These are phyloP conservation scores for Caenorhabditis japonica DNA, from an alignment of 2,888 invertebrate genomes.

Conservation along the genomic window DNA sequence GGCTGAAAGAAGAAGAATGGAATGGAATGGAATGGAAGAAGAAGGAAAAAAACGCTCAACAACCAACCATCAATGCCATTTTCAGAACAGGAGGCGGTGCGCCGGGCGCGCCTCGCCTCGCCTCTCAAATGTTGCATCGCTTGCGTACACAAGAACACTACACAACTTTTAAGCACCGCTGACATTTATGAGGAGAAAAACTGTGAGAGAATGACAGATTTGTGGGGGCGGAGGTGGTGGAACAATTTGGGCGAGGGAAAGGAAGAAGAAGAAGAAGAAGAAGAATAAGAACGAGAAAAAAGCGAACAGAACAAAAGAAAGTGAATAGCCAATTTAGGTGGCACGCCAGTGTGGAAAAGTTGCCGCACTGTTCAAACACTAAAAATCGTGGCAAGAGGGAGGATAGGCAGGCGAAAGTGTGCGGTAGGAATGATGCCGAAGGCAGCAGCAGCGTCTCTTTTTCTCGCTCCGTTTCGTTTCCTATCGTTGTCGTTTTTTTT, in stretches of 20 bases:
- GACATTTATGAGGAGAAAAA: no score
- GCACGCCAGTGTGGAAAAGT: constrained; percentile 18
- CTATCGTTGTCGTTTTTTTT: constrained; percentile 29
- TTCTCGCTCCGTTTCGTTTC: constrained; percentile 9
- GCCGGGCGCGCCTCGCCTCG: constrained; percentile 18
- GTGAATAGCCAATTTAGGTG: constrained; percentile 39
- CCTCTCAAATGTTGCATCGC: constrained; percentile 11
- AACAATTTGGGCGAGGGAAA: no score
- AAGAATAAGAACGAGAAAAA: no score
- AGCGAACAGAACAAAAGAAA: constrained; percentile 7
- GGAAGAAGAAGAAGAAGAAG: no score
- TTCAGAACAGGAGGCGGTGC: constrained; percentile 29
- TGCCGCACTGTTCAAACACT: constrained; percentile 50
- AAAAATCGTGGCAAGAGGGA: constrained; percentile 20
- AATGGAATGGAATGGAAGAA: constrained; percentile 21
- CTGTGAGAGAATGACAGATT: no score
- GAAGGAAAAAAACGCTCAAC: constrained; percentile 14
- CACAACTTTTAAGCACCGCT: constrained; percentile 15
- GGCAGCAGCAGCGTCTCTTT: constrained; percentile 20
- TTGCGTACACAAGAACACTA: constrained; percentile 18
- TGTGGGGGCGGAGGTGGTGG: no score
- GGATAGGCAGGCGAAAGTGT: constrained; percentile 34
- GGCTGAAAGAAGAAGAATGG: constrained; percentile 11
- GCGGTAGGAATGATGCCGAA: constrained; percentile 20
- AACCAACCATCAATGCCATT: constrained; percentile 17